These are phyloP conservation scores for Tinea pellionella DNA, from an alignment of 2,888 invertebrate species.

Conservation along the genomic window DNA sequence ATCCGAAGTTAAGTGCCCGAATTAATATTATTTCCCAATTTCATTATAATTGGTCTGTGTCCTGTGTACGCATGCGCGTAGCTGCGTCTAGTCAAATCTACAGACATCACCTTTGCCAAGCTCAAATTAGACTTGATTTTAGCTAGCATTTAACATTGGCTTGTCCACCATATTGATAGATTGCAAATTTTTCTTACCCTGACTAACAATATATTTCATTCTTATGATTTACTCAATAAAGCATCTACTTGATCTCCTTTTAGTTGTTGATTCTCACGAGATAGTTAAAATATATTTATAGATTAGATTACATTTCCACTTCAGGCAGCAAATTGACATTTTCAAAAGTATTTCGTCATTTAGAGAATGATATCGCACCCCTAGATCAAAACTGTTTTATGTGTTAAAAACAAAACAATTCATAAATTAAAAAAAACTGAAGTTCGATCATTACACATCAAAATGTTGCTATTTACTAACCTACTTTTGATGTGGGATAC, in stretches of 20 bases:
- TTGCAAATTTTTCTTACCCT: neutral
- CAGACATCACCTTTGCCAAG: constrained; percentile 40
- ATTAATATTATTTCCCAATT: neutral
- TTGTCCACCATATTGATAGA: constrained; percentile 8
- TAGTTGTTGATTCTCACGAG: neutral
- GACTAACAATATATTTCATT: no score
- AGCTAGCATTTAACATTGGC: constrained; percentile 25
- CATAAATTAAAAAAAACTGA: no score
- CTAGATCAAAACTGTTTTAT: no score
- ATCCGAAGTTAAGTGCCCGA: neutral
- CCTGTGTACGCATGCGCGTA: constrained; percentile 2
- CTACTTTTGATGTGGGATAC: no score
- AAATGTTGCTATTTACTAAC: no score
- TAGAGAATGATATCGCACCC: neutral
- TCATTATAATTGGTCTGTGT: neutral
- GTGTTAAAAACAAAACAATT: no score
- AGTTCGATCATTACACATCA: no score
- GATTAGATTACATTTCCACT: neutral
- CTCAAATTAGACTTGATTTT: constrained; percentile 45
- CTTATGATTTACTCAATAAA: no score
- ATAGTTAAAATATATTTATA: neutral
- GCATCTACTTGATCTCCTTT: no score
- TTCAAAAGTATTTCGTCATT: neutral
- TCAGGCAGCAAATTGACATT: neutral
- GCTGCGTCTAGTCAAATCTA: constrained; percentile 16